Evolutionary conservation across 2,113 vertebrate species (phyloP).

Genomic region (Platanista minor): DNA sequence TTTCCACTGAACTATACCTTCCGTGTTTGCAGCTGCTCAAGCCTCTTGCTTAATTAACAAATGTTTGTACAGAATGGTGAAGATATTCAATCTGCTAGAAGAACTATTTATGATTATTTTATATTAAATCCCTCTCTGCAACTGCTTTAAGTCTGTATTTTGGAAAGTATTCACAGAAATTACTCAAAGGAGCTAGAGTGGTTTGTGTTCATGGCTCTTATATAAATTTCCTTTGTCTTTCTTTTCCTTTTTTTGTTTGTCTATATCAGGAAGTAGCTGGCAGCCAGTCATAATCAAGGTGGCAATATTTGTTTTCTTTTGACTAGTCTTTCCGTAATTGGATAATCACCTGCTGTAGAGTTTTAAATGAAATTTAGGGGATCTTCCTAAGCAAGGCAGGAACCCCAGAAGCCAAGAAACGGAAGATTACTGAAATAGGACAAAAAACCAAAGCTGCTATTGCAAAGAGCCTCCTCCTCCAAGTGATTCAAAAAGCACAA

Average conservation of each 20-base stretch:
- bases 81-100: background rate
- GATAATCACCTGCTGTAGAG: background rate
- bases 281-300: background rate
- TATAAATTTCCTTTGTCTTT: background rate
- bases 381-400: background rate
- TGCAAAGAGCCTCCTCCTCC: background rate
- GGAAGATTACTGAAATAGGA: background rate
- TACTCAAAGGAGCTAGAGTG: background rate
- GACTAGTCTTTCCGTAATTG: background rate
- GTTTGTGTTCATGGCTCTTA: background rate
- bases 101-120: background rate
- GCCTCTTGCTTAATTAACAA: background rate
- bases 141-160: background rate
- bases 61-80: background rate
- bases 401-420: background rate
- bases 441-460: background rate
- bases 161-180: background rate
- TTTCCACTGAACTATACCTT: background rate
- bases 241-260: background rate
- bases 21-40: background rate
- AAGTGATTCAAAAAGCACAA: background rate
- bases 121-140: background rate
- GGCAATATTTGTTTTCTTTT: slow-evolving; percentile 5
- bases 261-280: background rate
- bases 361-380: background rate